Evolutionary conservation across 1,140 invertebrate genomes (phyloP).

Genomic region (Procambarus clarkii): DNA sequence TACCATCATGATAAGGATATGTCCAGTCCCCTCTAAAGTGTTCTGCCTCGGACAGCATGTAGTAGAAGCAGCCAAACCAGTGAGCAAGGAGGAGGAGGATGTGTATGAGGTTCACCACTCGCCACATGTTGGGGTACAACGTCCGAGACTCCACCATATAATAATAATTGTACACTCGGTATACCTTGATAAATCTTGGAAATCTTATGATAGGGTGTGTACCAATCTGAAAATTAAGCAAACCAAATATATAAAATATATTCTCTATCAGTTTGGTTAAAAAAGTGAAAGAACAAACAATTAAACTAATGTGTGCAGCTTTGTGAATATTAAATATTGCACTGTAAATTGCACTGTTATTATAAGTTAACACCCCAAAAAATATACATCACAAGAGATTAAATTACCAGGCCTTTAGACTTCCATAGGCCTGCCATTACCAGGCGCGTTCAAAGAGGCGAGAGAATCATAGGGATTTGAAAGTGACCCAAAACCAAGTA

Average conservation of each 20-base stretch:
- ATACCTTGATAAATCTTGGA: conserved; percentile 83
- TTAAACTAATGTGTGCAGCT: too few relatives aligned
- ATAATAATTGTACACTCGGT: conserved; percentile 93
- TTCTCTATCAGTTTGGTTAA: too few relatives aligned
- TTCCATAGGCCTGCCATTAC: too few relatives aligned
- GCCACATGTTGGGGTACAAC: conserved; percentile 95
- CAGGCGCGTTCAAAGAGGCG: too few relatives aligned
- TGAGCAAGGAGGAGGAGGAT: conserved; percentile 95
- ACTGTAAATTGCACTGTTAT: too few relatives aligned
- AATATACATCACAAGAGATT: too few relatives aligned
- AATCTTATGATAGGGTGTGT: conserved; percentile 75
- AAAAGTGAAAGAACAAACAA: too few relatives aligned
- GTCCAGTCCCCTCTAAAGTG: conserved; percentile 94
- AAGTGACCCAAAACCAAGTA: too few relatives aligned
- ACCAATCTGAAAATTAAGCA: conserved; percentile 75
- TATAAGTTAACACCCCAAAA: too few relatives aligned
- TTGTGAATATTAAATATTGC: too few relatives aligned
- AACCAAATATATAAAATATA: not conserved
- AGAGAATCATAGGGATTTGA: too few relatives aligned
- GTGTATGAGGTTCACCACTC: conserved; percentile 96
- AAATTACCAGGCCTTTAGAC: too few relatives aligned
- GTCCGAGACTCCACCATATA: conserved; percentile 97
- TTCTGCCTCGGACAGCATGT: conserved; percentile 93
- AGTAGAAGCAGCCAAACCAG: conserved; percentile 99
- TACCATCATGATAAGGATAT: conserved; percentile 89